These are phyloP conservation scores for Tipula confusa DNA, from an alignment of 2,888 invertebrate species.

Conservation along the genomic window DNA sequence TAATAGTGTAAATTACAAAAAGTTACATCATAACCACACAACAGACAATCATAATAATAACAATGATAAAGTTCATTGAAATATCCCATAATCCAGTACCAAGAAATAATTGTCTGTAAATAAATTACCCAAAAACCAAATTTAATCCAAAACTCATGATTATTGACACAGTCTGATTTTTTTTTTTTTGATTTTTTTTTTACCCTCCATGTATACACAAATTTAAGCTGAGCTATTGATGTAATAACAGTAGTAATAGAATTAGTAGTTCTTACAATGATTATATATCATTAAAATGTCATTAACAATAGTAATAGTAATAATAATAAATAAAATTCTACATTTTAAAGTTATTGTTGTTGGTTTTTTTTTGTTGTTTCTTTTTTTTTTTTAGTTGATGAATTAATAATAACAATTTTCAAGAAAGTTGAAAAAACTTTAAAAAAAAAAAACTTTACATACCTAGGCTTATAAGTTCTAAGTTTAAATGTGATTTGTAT, in stretches of 20 bases:
- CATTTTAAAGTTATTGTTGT: neutral
- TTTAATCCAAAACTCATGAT: neutral
- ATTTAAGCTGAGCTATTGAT: neutral
- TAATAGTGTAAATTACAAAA: neutral
- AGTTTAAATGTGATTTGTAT: neutral
- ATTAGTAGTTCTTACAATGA: slow-evolving; percentile 3
- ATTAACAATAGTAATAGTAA: neutral
- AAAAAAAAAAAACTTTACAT: neutral
- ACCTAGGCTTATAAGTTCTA: neutral
- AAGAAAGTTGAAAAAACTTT: neutral
- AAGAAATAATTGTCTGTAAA: neutral
- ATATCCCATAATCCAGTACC: neutral
- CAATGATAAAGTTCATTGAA: neutral
- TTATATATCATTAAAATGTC: slow-evolving; percentile 7
- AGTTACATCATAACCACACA: neutral
- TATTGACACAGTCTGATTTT: neutral
- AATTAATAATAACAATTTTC: neutral
- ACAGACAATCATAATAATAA: neutral
- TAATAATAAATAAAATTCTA: neutral
- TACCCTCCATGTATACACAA: neutral
- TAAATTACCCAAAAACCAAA: neutral
- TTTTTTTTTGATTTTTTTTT: neutral
- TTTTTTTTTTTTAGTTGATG: neutral
- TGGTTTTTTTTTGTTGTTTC: neutral
- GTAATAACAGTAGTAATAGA: slow-evolving; percentile 12